A percentile compares a stretch with the other conserved stretches of the same genome.
These are phyloP conservation scores for Andricus curvator DNA, from an alignment of 2,888 invertebrate species.

Conservation along the genomic window DNA sequence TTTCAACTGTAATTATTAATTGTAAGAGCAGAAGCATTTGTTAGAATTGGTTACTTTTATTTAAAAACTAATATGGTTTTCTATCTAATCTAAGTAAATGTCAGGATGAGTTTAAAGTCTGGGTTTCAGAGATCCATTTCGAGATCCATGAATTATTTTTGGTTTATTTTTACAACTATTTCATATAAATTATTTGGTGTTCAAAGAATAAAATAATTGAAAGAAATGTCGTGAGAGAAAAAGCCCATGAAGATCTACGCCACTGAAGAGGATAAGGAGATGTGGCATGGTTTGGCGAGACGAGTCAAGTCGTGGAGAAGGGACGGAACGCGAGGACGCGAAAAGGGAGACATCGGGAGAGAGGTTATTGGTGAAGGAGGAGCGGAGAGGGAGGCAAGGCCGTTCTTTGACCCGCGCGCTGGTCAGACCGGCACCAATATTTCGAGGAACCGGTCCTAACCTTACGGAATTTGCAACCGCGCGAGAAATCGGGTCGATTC, in stretches of 20 bases:
- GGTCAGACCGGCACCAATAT: constrained; percentile 73
- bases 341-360: constrained; percentile 49
- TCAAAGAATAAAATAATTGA: neutral
- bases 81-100: no score
- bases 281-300: constrained; percentile 46
- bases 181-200: no score
- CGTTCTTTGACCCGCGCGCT: constrained; percentile 76
- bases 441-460: constrained; percentile 71
- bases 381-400: constrained; percentile 65
- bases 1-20: no score
- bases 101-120: no score
- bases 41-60: no score
- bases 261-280: constrained; percentile 48
- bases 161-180: no score
- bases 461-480: constrained; percentile 61
- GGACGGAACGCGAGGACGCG: constrained; percentile 58
- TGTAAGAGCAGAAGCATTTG: no score
- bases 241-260: constrained; percentile 40
- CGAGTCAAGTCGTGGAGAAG: constrained; percentile 45
- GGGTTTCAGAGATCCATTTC: no score
- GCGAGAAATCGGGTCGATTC: constrained; percentile 48
- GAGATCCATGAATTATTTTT: no score
- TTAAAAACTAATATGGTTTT: no score
- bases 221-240: neutral
- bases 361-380: constrained; percentile 52